Base-by-base conservation (phyloP, 2,797 vertebrate species). In the Ataeniobius toweri region DNA sequence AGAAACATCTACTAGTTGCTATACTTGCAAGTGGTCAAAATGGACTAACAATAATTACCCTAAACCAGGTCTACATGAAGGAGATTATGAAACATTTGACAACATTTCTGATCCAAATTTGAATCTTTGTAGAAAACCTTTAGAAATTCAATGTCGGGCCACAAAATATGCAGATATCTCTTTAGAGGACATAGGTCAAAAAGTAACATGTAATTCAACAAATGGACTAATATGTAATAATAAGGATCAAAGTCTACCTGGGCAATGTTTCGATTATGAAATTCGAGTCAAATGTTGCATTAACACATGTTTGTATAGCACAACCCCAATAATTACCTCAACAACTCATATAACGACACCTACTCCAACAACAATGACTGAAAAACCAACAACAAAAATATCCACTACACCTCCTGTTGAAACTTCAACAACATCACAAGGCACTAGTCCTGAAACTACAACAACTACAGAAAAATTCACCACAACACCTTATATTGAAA, bases 241-340 rank as follows among this genome's bases (percentile, higher is more conserved):
- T 85, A 70, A 48, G 63, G 73, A 89, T 0, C 77, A 89, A 81
- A 10, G 0, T 36, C 3, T 4, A 77, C 92, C 2, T 77, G 90
- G 1, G 72, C 44, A 5, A 0, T 97, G 97, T 80, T 28, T 77
- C 5, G 94, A 97, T 70, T 97, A 96, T 22, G 92, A 97, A 93
- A 94, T 97, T 31, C 89, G 85, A 80, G 63, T 96, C 0, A 71
- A 74, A 20, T 97, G 96, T 77, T 97, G 96, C 69, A 24, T 10
- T 50, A 0, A 91, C 77, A 76, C 31, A 0, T 83, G 80, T 75
- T 13, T 0, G 0, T 0, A 5, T 2, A n/a, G 7, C 0, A 39
- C 20, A 2, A 36, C 2, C 72, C 3, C 48, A n/a, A 46, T 8
- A 18, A 1, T 28, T 0, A 51, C 14, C 0, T 58, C 72, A 44